Percentiles rank a stretch among this genome's conserved stretches.
Evolutionary conservation across 2,888 invertebrate genomes (phyloP).

Genomic region (Petrophora chlorosata): DNA sequence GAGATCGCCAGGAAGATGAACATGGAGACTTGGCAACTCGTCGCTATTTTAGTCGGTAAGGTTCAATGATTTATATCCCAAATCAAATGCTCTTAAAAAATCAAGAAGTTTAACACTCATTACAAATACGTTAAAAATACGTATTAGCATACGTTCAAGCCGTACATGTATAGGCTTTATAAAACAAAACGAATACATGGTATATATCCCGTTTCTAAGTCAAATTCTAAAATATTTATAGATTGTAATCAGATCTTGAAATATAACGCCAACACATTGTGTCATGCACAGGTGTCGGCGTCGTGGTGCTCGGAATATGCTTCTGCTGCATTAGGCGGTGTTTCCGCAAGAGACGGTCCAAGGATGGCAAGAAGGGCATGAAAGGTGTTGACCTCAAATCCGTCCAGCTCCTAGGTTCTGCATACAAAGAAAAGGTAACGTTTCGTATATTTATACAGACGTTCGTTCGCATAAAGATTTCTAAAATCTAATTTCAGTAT

Average conservation of each 20-base stretch:
- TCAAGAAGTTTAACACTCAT: no score
- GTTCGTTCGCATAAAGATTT: background rate
- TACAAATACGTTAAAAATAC: background rate
- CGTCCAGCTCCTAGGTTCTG: slow-evolving; percentile 97
- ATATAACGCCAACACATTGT: no score
- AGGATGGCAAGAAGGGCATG: slow-evolving; percentile 96
- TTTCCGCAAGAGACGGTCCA: slow-evolving; percentile 95
- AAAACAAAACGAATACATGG: no score
- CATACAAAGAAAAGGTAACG: slow-evolving; percentile 98
- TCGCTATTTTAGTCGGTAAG: slow-evolving; percentile 92
- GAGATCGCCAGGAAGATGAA: slow-evolving; percentile 88
- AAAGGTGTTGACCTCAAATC: slow-evolving; percentile 98
- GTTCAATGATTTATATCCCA: slow-evolving; percentile 1
- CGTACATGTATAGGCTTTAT: no score
- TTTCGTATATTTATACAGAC: slow-evolving; percentile 44
- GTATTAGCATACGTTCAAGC: no score
- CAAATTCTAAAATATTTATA: no score
- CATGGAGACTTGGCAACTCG: slow-evolving; percentile 92
- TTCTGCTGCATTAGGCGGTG: slow-evolving; percentile 97
- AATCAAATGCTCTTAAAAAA: background rate
- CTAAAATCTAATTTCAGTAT: background rate
- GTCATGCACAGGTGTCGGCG: slow-evolving; percentile 85
- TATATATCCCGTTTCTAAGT: no score
- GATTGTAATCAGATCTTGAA: no score
- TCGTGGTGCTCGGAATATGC: slow-evolving; percentile 92